Percentiles rank a stretch among this genome's conserved stretches.
Evolutionary conservation across 2,113 vertebrate species (phyloP).

Genomic region (Manacus vitellinus): DNA sequence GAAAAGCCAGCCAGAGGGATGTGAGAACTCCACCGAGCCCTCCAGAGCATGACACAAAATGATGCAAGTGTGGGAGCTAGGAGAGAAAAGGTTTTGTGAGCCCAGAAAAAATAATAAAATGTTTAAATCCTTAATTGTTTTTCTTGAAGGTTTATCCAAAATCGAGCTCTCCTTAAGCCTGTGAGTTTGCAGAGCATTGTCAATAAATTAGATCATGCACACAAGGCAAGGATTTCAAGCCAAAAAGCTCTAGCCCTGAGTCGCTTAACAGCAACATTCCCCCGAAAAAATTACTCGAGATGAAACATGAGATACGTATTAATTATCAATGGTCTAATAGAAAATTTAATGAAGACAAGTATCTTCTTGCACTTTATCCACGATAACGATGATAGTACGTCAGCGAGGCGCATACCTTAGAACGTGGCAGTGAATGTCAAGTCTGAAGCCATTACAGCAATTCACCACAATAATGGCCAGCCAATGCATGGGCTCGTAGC

Average conservation of each 20-base stretch:
- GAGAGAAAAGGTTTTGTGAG: slow-evolving; percentile 9
- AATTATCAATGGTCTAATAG: slow-evolving; percentile 70
- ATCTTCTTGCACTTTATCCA: slow-evolving; percentile 68
- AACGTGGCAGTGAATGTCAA: slow-evolving; percentile 36
- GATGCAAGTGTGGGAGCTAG: slow-evolving; percentile 48
- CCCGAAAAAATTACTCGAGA: slow-evolving; percentile 41
- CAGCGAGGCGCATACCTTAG: slow-evolving; percentile 55
- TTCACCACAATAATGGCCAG: slow-evolving; percentile 69
- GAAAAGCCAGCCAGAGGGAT: slow-evolving; percentile 40
- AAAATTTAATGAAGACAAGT: slow-evolving; percentile 71
- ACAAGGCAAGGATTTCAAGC: slow-evolving; percentile 54
- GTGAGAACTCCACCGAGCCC: not conserved
- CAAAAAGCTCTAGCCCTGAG: slow-evolving; percentile 48
- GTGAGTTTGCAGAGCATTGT: slow-evolving; percentile 48
- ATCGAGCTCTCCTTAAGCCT: slow-evolving; percentile 26
- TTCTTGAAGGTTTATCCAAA: slow-evolving; percentile 61
- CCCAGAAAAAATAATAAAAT: slow-evolving; percentile 68
- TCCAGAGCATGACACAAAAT: slow-evolving; percentile 55
- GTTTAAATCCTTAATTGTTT: slow-evolving; percentile 61
- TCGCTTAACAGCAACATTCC: slow-evolving; percentile 40
- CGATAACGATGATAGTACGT: slow-evolving; percentile 46
- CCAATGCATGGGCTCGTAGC: slow-evolving; percentile 56
- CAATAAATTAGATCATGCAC: slow-evolving; percentile 73
- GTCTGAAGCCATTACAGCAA: slow-evolving; percentile 69
- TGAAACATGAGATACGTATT: slow-evolving; percentile 70